Evolutionary conservation across 2,888 invertebrate species (phyloP), one percentile per base, ranked within the genome.

Genomic region (Drosophila incognita): DNA sequence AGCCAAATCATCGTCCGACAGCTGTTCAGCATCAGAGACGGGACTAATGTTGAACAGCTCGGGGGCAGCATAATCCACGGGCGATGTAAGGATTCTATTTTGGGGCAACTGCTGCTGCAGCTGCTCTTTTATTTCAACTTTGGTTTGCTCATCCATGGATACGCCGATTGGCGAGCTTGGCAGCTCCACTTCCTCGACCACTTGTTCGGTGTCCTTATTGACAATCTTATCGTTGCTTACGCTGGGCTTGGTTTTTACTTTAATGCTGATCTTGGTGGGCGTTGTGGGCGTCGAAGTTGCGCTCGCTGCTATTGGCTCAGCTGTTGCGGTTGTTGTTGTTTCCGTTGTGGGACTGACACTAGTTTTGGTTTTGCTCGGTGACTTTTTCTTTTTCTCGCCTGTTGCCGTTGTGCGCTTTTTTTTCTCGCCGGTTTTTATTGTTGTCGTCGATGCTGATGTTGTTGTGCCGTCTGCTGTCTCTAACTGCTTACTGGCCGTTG

Each of bases 1-100:
- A 5, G 92, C 93, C 40, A 93, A 82, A 71, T 93, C 93, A 72
- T 93, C 93, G 53, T 93, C 93, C 2, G 92, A 92, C 24, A 92
- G 76, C 4, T 70, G 88, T 59, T 92, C 92, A 5, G 87, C 83
- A 69, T 92, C 93, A 10, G 92, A 92, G 58, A 91, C 87, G 42
- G 92, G 92, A 71, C 92, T 92, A 33, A 92, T 64, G 75, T 91
- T 90, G 48, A 91, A 83, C 13, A 92, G 79, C 63, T 92, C 90
- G 3, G 87, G 69, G 7, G 76, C 81, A 3, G 79, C 64, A 69
- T 82, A 74, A 27, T 89, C 73, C 31, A 75, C 65, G 0, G 80
- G 75, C 7, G 88, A 87, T 10, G 75, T 72, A 8, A 76, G 69
- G n/a, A 79, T 62, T n/a, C 77, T 57, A 61, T 71, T 67, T 62